Percentiles rank a stretch among this genome's conserved stretches.
phyloP scores from a whole-genome alignment of 2,113 vertebrate genomes.

The Gymnorhina tibicen region DNA sequence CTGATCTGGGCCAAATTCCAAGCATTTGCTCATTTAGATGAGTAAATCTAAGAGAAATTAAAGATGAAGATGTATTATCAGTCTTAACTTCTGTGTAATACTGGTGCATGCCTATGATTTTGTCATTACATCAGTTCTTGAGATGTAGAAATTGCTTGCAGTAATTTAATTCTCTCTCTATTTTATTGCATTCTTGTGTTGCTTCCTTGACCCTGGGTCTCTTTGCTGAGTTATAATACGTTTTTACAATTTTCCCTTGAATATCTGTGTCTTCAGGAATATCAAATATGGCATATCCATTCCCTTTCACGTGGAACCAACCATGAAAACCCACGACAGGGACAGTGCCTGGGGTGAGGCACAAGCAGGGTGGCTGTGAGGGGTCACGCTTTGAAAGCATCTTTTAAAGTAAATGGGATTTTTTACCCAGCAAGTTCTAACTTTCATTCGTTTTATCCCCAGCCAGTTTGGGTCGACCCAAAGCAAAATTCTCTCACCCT shows the following conservation, averaged over 20 bases:
- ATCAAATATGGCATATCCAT: neutral
- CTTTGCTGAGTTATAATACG: neutral
- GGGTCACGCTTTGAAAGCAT: neutral
- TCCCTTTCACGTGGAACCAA: neutral
- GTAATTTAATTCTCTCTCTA: neutral
- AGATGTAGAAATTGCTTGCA: slow-evolving; percentile 8
- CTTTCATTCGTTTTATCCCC: neutral
- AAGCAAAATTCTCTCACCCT: neutral
- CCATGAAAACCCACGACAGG: neutral
- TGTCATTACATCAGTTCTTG: slow-evolving; percentile 7
- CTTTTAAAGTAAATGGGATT: neutral
- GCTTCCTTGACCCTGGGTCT: neutral
- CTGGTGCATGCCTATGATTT: neutral
- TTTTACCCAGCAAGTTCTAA: neutral
- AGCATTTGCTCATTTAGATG: neutral
- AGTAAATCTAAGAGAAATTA: slow-evolving; percentile 34
- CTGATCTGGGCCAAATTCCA: slow-evolving; percentile 34
- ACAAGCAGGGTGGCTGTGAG: neutral
- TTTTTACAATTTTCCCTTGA: neutral
- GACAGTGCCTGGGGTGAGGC: neutral
- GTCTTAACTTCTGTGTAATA: neutral
- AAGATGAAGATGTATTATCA: slow-evolving; percentile 1
- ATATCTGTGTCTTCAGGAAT: neutral
- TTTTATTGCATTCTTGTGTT: neutral
- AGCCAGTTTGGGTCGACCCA: neutral